Base-by-base conservation (phyloP, 1,140 invertebrate species). In the Drosophila yakuba region DNA sequence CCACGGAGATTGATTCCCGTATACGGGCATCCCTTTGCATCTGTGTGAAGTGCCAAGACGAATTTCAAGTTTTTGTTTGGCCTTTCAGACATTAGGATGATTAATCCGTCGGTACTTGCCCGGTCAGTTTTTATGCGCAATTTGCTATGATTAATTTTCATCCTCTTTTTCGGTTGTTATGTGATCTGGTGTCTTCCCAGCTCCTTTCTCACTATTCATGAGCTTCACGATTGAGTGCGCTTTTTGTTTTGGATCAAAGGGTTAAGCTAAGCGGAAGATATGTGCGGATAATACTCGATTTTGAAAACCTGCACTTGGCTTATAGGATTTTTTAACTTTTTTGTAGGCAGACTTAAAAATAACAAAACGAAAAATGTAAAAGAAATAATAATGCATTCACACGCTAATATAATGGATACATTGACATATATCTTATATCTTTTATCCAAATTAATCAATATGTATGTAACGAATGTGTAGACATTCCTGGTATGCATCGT, bases 141-240 rank as follows among this genome's bases (percentile, higher is more conserved):
- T 86, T 86, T 86, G 83, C 79, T 88, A 63, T 86, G 83, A 86
- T 86, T 86, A 86, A 86, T 86, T 88, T 59, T 80, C 77, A 17
- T 25, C 11, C 6, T 58, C 14, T 23, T 62, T 64, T 66, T 52
- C 6, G 47, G 12, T 14, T 68, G 71, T 64, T 78, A 86, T 76
- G 28, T 71, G 64, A 71, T 83, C 73, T 66, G 15, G 54, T 79
- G 57, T 47, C 59, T 44, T 20, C 23, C 20, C 56, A 76, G 64
- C 59, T 35, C 62, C 80, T 68, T 68, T 79, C 28, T 57, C 15
- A 11, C 38, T 55, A 71, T 83, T 84, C 80, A 84, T 80, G 59
- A 71, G 81, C 66, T 73, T 78, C 45, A 74, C 77, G 71, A 85
- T 78, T 78, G 77, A 51, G 7, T 77, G 77, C 41, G 76, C 72